A percentile compares a stretch with the other conserved stretches of the same genome.
Conservation (phyloP, 2,797 vertebrate genomes). For the Avahi laniger region DNA sequence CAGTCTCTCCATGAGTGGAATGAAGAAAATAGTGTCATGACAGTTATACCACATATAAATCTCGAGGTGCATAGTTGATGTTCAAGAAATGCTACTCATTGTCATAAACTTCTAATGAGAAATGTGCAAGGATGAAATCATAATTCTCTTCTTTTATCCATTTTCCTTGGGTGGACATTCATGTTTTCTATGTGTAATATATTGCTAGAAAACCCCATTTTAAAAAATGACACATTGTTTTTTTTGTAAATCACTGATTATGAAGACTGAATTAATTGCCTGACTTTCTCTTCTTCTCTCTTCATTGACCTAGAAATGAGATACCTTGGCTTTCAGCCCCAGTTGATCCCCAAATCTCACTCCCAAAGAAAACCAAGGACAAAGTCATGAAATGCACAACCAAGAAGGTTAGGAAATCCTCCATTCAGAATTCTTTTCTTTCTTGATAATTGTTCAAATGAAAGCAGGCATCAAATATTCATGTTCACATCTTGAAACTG, state of each 20-base stretch:
- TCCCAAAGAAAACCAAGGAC: not conserved
- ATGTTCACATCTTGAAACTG: not conserved
- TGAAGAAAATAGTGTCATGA: not conserved
- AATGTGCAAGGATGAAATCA: not conserved
- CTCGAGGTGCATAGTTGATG: not conserved
- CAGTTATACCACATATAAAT: not conserved
- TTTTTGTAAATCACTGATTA: not conserved
- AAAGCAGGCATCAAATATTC: not conserved
- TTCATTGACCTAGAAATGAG: constrained; percentile 15
- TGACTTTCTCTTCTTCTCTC: not conserved
- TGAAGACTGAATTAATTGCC: not conserved
- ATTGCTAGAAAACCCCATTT: not conserved
- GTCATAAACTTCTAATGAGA: not conserved
- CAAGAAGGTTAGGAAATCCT: not conserved
- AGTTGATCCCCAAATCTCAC: not conserved
- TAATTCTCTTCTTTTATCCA: not conserved
- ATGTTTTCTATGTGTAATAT: not conserved
- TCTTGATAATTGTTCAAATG: not conserved
- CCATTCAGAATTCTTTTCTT: not conserved
- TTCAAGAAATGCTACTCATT: not conserved
- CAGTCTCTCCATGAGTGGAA: not conserved
- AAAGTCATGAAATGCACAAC: not conserved
- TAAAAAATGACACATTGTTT: not conserved
- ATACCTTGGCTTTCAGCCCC: not conserved
- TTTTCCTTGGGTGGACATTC: not conserved